Base-by-base conservation (phyloP, 2,888 invertebrate genomes). In the Psylliodes chrysocephalus region DNA sequence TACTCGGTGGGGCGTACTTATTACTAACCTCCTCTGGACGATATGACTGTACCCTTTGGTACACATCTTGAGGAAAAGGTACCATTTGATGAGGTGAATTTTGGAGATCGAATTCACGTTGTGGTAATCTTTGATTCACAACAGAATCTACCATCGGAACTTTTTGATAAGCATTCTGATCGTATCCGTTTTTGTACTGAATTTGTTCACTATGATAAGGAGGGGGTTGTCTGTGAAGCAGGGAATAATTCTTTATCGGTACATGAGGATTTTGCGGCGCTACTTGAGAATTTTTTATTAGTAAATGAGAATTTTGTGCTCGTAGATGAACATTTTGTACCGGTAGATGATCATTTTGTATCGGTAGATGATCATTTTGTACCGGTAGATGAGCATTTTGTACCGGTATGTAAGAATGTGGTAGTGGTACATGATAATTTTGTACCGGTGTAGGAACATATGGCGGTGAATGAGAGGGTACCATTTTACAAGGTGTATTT, bases 1-100 rank as follows among this genome's bases (percentile, higher is more conserved):
- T 87, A 72, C 90, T 88, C 7, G 87, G 83, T 3, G 85, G 84
- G 33, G 87, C 84, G 73, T 87, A 90, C 78, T 90, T n/a, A 68
- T 80, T 66, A 19, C 63, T 65, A 19, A 69, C 66, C 51, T 69
- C 71, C 4, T 76, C 76, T 35, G 64, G 61, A 49, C 75, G 77
- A n/a, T 71, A 73, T 4, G 73, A 73, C 2, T 77, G 66, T 77
- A 78, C 69, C 61, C 82, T 69, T 68, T 81, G 77, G 77, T 85
- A 77, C 8, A 68, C 56, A 25, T 71, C 73, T 15, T 49, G 19
- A 17, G 66, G 53, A 12, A 61, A 53, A 6, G 67, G 67, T 42
- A 77, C 74, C 54, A 74, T 68, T 67, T 78, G 78, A 69, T 78
- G 78, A n/a, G 73, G 73, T 0, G 62, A 49, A 25, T 59, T 67